Evolutionary conservation across 2,888 invertebrate species (phyloP).

Genomic region (Agonopterix arenella): DNA sequence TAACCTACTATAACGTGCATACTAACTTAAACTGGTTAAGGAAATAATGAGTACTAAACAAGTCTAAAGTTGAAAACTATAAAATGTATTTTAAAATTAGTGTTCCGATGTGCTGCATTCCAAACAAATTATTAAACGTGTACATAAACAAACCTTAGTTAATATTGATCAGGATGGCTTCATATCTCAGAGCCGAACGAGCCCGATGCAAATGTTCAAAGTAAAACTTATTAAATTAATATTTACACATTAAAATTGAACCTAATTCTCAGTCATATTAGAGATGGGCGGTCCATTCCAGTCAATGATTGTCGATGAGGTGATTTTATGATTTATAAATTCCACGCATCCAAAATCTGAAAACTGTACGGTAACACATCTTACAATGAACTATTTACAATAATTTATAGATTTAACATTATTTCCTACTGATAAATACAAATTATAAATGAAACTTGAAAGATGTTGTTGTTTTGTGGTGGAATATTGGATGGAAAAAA

Average conservation of each 20-base stretch:
- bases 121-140: conserved; percentile 11
- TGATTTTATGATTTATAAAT: conserved; percentile 1
- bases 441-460: background rate
- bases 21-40: background rate
- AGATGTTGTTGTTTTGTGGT: conserved; percentile 2
- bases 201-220: conserved; percentile 25
- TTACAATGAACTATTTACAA: conserved; percentile 17
- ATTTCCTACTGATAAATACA: background rate
- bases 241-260: conserved; percentile 64
- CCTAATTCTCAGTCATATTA: conserved; percentile 72
- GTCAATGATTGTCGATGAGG: conserved; percentile 9
- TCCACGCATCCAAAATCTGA: conserved; percentile 14
- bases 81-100: conserved; percentile 13
- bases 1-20: conserved; percentile 20
- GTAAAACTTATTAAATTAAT: conserved; percentile 42
- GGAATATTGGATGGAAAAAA: conserved; percentile 6
- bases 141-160: conserved; percentile 22
- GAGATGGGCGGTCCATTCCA: conserved; percentile 38
- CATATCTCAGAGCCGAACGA: conserved; percentile 22
- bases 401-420: background rate
- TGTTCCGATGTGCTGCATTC: conserved; percentile 18
- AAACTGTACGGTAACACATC: conserved; percentile 11
- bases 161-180: conserved; percentile 31
- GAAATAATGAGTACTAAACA: background rate
- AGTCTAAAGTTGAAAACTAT: conserved; percentile 4